Base-by-base conservation (phyloP, 2,113 vertebrate genomes). In the Rhinoderma darwinii region DNA sequence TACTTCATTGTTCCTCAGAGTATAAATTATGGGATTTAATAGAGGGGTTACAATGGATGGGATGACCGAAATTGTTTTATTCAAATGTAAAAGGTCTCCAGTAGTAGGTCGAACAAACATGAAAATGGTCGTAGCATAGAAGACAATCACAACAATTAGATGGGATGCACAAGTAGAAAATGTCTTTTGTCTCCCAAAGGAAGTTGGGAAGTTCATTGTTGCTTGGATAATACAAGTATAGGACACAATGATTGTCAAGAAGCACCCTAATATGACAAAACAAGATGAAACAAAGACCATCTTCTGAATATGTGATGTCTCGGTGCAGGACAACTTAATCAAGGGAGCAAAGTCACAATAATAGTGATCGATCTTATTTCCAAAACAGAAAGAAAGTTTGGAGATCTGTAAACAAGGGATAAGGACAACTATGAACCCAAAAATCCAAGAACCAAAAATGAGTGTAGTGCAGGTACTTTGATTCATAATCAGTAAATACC, bases 111-210 rank as follows among this genome's bases (percentile, higher is more conserved):
- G 37, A 17, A 87, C 27, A 74, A 74, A 87, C 85, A 87, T 82
- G 39, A 87, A 87, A 18, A 87, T 82, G 22, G 41, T 63, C 11
- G 85, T 87, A 35, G 66, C 37, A 63, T 74, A 87, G n/a, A 87
- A 87, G 14, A 87, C 12, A 30, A 39, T 47, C 41, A 87, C 78
- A 56, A 87, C 85, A 35, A 61, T 15, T 18, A 87, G 11, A 35
- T 87, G 85, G 35, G 85, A 43, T 14, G 78, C 85, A 63, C 78
- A 82, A 5, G 85, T 87, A 27, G 85, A 87, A 74, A 87, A 87
- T 32, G 85, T 43, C 43, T 47, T 87, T 8, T 41, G 25, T n/a
- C 39, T 73, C 25, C 78, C 85, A 47, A n/a, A 35, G 2, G 66
- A 74, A 25, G 54, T 74, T 1, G 85, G 20, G 11, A 82, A n/a